Evolutionary conservation across 1,140 invertebrate genomes (phyloP).

Genomic region (Eubasilissa regina): DNA sequence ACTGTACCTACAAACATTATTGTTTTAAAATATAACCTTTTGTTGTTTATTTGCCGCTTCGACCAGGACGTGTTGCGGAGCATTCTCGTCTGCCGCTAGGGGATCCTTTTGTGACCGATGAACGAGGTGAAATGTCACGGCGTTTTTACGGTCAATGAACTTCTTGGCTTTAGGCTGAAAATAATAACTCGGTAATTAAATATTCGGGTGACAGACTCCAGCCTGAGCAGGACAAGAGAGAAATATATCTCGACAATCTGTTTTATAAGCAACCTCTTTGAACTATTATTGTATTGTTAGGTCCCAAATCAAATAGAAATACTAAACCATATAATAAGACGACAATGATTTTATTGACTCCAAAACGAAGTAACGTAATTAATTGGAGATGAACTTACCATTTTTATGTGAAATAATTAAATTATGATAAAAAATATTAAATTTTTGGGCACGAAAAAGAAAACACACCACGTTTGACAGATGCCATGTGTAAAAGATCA

Average conservation of each 20-base stretch:
- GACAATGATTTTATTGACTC: background rate
- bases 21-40: conserved; percentile 36
- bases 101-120: conserved; percentile 95
- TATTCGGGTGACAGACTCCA: too few relatives aligned
- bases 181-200: too few relatives aligned
- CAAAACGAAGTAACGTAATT: background rate
- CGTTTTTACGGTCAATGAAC: conserved; percentile 94
- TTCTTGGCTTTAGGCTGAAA: conserved; percentile 85
- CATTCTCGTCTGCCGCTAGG: conserved; percentile 87
- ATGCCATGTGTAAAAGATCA: conserved; percentile 49
- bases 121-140: conserved; percentile 92
- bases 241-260: background rate
- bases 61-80: conserved; percentile 89
- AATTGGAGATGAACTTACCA: conserved; percentile 1
- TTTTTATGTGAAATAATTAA: conserved; percentile 12
- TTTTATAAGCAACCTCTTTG: too few relatives aligned
- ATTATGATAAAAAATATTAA: background rate
- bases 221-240: too few relatives aligned
- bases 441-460: background rate
- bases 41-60: conserved; percentile 68
- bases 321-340: too few relatives aligned
- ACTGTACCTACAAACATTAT: too few relatives aligned
- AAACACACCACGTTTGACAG: conserved; percentile 34
- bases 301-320: too few relatives aligned
- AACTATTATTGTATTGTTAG: too few relatives aligned